phyloP scores from a whole-genome alignment of 2,888 invertebrate species.

The Drosophila anomalata region DNA sequence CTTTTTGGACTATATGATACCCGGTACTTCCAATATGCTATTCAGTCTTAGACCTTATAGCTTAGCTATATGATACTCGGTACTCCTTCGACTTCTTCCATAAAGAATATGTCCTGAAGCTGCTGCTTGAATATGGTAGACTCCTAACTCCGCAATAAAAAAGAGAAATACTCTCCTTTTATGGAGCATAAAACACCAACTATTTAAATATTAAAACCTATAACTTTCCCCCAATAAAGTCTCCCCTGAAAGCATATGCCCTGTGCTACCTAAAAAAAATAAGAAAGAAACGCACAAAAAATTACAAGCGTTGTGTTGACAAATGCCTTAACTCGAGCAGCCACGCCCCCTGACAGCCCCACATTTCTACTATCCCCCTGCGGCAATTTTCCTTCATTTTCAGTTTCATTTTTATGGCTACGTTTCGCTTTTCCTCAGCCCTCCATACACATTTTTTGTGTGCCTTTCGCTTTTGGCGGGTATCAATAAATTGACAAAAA shows the following conservation, averaged over 20 bases:
- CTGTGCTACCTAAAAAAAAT: not conserved
- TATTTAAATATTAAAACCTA: not conserved
- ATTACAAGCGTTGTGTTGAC: conserved; percentile 69
- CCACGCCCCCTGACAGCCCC: not conserved
- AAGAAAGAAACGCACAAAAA: conserved; percentile 24
- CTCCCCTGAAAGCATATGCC: not conserved
- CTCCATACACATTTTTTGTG: too few species aligned
- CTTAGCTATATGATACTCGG: not conserved
- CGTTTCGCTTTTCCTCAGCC: conserved; percentile 18
- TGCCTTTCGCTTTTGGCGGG: conserved; percentile 44
- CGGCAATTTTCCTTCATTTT: conserved; percentile 48
- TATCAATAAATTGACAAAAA: conserved; percentile 75
- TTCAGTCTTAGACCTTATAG: too few species aligned
- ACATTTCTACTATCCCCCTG: conserved; percentile 1
- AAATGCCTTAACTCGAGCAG: conserved; percentile 50
- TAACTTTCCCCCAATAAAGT: not conserved
- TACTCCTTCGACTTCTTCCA: too few species aligned
- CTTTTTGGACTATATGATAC: too few species aligned
- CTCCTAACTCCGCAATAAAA: not conserved
- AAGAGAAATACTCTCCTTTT: not conserved
- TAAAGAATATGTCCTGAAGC: too few species aligned
- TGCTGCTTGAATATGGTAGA: too few species aligned
- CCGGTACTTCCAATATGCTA: too few species aligned
- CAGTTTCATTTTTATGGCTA: conserved; percentile 48
- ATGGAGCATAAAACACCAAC: not conserved